Percentiles rank a stretch among this genome's conserved stretches.
Evolutionary conservation across 1,140 invertebrate genomes (phyloP).

Genomic region (Gryllus bimaculatus): DNA sequence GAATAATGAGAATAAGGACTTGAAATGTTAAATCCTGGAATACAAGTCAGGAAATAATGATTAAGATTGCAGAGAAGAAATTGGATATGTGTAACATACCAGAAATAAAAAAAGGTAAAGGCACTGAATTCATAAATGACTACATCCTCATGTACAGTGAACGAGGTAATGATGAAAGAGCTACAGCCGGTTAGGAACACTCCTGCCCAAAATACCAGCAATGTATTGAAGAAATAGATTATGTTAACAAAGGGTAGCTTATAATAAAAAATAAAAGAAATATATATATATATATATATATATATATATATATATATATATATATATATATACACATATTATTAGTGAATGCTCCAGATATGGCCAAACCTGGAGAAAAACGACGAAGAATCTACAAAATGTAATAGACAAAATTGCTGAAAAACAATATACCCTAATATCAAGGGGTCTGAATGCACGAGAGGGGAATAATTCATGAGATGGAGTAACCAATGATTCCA

Average conservation of each 20-base stretch:
- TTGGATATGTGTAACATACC: too few relatives aligned
- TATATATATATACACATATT: neutral
- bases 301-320: neutral
- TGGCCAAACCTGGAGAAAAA: too few relatives aligned
- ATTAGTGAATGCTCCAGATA: neutral
- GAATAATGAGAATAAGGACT: too few relatives aligned
- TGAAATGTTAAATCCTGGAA: too few relatives aligned
- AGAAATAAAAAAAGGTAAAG: neutral
- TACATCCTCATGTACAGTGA: neutral
- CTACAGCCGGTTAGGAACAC: neutral
- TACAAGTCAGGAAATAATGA: too few relatives aligned
- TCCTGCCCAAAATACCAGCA: neutral
- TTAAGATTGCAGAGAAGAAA: too few relatives aligned
- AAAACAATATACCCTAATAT: neutral
- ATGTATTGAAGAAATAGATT: constrained; percentile 2
- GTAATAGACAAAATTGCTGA: neutral
- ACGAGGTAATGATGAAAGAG: neutral
- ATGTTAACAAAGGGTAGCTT: neutral
- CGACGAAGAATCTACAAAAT: neutral
- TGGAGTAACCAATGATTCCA: neutral
- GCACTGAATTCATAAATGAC: neutral
- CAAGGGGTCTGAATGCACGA: neutral
- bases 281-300: neutral
- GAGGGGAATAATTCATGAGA: neutral
- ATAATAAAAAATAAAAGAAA: neutral